These are phyloP conservation scores for Tribolium madens DNA, from an alignment of 1,140 invertebrate species.

Conservation along the genomic window DNA sequence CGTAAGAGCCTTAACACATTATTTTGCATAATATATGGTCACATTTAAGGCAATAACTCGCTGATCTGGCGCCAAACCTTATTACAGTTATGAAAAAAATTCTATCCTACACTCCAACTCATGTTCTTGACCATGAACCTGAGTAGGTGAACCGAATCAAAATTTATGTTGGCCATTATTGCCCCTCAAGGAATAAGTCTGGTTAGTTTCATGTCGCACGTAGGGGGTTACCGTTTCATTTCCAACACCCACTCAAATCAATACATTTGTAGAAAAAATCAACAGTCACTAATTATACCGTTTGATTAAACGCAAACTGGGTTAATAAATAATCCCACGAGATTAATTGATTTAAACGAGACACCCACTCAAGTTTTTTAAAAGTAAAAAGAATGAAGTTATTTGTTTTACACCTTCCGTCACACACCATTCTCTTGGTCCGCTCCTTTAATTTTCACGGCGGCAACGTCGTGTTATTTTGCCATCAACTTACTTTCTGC, in stretches of 20 bases:
- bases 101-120: slow-evolving; percentile 22
- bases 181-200: slow-evolving; percentile 7
- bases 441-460: not conserved
- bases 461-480: not conserved
- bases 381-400: not conserved
- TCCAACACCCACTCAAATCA: not conserved
- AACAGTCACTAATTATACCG: slow-evolving; percentile 1
- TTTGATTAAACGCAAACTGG: slow-evolving; percentile 20
- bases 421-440: not conserved
- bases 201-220: not conserved
- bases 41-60: slow-evolving; percentile 10
- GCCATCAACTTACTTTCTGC: slow-evolving; percentile 7
- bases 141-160: slow-evolving; percentile 36
- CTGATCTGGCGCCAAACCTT: slow-evolving; percentile 22
- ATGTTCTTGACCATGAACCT: slow-evolving; percentile 36
- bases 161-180: slow-evolving; percentile 19
- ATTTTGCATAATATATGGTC: slow-evolving; percentile 21
- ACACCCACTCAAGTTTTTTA: not conserved
- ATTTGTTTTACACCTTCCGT: not conserved
- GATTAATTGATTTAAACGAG: slow-evolving; percentile 3
- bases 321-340: slow-evolving; percentile 14
- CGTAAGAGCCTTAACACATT: slow-evolving; percentile 11
- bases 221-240: slow-evolving; percentile 1
- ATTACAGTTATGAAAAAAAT: slow-evolving; percentile 28
- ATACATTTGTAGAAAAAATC: not conserved